phyloP scores from a whole-genome alignment of 2,113 vertebrate species.

The Cyanoliseus patagonus region DNA sequence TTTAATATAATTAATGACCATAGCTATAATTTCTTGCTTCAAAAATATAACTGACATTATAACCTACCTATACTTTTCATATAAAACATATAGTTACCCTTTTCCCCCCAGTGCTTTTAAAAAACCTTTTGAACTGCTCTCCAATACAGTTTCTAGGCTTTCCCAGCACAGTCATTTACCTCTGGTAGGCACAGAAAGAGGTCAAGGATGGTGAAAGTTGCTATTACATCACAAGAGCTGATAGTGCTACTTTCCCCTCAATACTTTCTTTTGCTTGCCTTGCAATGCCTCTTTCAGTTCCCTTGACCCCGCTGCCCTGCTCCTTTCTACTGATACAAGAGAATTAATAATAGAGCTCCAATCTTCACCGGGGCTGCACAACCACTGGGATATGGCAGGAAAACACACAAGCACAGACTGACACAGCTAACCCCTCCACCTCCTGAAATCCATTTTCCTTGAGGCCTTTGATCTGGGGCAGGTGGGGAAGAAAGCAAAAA shows the following conservation, averaged over 20 bases:
- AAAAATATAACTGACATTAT: background rate
- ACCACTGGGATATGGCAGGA: background rate
- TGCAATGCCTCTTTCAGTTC: constrained; percentile 44
- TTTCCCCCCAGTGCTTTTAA: background rate
- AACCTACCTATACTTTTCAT: background rate
- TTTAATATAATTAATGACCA: background rate
- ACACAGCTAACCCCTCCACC: constrained; percentile 8
- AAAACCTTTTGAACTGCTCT: constrained; percentile 9
- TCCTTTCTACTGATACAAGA: constrained; percentile 56
- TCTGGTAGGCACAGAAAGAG: constrained; percentile 12
- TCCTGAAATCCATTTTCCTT: constrained; percentile 34
- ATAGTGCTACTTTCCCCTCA: constrained; percentile 46
- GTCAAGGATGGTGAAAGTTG: constrained; percentile 64
- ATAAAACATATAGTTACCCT: background rate
- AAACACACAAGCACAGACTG: background rate
- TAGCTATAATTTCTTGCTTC: background rate
- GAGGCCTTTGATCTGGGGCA: constrained; percentile 54
- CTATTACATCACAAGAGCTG: constrained; percentile 52
- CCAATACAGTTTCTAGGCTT: background rate
- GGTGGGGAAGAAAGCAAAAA: constrained; percentile 58
- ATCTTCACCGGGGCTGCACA: background rate
- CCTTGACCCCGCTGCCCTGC: constrained; percentile 14
- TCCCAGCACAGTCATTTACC: constrained; percentile 44
- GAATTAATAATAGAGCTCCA: constrained; percentile 37
- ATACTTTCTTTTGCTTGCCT: constrained; percentile 55